Evolutionary conservation across 2,888 invertebrate genomes (phyloP), one percentile per base, ranked within the genome.

Genomic region (Alviniconcha strummeri): DNA sequence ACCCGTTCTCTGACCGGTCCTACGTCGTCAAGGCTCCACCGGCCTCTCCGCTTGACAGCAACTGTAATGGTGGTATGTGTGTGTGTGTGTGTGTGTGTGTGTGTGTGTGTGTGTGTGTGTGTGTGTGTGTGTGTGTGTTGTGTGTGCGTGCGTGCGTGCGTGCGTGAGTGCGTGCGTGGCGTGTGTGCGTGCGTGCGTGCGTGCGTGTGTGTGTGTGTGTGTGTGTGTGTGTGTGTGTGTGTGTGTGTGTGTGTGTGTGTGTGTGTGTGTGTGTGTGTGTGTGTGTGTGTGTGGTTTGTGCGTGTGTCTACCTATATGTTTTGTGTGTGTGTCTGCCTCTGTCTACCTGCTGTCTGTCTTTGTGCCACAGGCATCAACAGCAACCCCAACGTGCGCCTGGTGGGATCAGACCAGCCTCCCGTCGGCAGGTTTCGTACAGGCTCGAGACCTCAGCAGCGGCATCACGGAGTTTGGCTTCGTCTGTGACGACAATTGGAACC

Each of bases 401-500:
- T 78, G 36, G 78, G 78, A 13, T 17, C 36, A 15, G 78, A 17
- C 13, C 13, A 17, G 15, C n/a, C n/a, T 6, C 13, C 36, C 78
- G 7, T 19, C 56, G 4, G 19, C 78, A 5, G 78, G 78, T 4
- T 17, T 78, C 4, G 78, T 78, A 57, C 78, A 78, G 64, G 78
- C 64, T 7, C n/a, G 64, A 5, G 52, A 78, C 52, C 78, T 60
- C 15, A 36, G 15, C n/a, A 19, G 52, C 60, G 78, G 78, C 52
- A 8, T 78, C 15, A n/a, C 0, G 5, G 60, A 60, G 19, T 78
- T 78, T n/a, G 78, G 78, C 64, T 78, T 64, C 17, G 78, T 78
- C 52, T 78, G 78, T 64, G 78, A 78, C 9, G 78, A 78, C 52
- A 11, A 15, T 5, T 78, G 78, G 78, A 78, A 52, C 9, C 60